Percentiles rank a stretch among this genome's conserved stretches.
Evolutionary conservation across 2,797 vertebrate species (phyloP).

Genomic region (Podarcis lilfordi): DNA sequence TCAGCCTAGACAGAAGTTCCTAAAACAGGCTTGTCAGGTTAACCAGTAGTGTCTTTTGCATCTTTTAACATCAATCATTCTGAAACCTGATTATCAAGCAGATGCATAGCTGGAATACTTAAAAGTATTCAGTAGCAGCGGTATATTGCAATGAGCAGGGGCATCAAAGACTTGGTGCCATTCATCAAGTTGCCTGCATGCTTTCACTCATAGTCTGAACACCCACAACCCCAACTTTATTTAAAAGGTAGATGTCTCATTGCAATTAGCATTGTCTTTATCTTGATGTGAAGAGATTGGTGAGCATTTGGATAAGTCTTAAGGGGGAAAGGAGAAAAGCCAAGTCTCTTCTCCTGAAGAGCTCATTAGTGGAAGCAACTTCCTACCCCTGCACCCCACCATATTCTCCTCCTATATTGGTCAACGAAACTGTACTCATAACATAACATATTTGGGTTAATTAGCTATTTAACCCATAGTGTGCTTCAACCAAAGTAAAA

Average conservation of each 20-base stretch:
- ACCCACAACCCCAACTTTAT: background rate
- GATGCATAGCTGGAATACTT: constrained; percentile 28
- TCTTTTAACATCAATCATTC: constrained; percentile 24
- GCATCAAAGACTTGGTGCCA: background rate
- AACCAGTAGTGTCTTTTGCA: constrained; percentile 2
- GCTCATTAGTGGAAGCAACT: background rate
- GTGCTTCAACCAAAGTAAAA: background rate
- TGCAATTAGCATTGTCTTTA: background rate
- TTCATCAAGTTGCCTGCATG: background rate
- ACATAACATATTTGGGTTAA: background rate
- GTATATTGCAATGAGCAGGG: background rate
- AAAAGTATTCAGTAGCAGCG: background rate
- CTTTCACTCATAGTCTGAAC: background rate
- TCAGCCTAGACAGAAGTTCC: background rate
- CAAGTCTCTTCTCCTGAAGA: background rate
- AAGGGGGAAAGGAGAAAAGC: background rate
- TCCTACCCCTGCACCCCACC: background rate
- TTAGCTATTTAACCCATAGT: background rate
- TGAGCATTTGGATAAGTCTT: background rate
- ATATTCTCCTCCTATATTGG: background rate
- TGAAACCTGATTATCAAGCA: constrained; percentile 21
- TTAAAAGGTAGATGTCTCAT: background rate
- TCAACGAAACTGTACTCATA: background rate
- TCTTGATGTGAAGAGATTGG: background rate
- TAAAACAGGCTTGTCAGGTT: background rate